phyloP scores from a whole-genome alignment of 1,140 invertebrate genomes.

The Pteromalus puparum region DNA sequence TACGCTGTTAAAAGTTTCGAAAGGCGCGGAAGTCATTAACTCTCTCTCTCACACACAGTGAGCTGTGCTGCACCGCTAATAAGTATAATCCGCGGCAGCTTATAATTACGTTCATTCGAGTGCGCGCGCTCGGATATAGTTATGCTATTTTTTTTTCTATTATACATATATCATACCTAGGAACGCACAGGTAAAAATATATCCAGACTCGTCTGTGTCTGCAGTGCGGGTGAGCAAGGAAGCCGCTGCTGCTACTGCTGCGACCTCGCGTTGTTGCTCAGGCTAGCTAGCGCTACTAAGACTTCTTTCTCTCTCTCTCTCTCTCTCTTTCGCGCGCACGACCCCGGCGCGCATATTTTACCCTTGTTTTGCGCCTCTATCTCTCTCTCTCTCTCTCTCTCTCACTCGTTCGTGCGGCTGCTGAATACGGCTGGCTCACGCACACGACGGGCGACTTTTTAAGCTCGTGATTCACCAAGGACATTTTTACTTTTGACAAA shows the following conservation, averaged over 20 bases:
- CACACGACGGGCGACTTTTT: not conserved
- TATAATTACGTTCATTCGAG: conserved; percentile 49
- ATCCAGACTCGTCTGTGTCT: not conserved
- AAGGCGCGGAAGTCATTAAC: conserved; percentile 47
- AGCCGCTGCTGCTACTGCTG: conserved; percentile 61
- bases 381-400: not conserved
- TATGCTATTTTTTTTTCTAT: not conserved
- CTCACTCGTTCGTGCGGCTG: not conserved
- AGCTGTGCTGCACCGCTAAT: conserved; percentile 20
- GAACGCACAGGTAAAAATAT: not conserved
- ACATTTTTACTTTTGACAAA: conserved; percentile 27
- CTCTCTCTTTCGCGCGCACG: conserved; percentile 53
- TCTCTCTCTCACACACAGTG: not conserved
- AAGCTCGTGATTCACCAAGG: conserved; percentile 22
- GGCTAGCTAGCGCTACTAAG: conserved; percentile 59
- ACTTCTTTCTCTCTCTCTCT: conserved; percentile 54
- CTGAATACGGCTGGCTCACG: not conserved
- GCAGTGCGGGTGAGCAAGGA: conserved; percentile 55
- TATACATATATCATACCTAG: too few species aligned
- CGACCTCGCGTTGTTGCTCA: conserved; percentile 55
- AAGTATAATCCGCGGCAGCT: conserved; percentile 27
- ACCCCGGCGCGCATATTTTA: conserved; percentile 56
- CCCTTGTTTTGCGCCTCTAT: conserved; percentile 21
- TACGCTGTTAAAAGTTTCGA: conserved; percentile 37
- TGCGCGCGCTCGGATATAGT: conserved; percentile 40